Evolutionary conservation across 2,888 invertebrate genomes (phyloP).

Genomic region (Agrotis exclamationis): DNA sequence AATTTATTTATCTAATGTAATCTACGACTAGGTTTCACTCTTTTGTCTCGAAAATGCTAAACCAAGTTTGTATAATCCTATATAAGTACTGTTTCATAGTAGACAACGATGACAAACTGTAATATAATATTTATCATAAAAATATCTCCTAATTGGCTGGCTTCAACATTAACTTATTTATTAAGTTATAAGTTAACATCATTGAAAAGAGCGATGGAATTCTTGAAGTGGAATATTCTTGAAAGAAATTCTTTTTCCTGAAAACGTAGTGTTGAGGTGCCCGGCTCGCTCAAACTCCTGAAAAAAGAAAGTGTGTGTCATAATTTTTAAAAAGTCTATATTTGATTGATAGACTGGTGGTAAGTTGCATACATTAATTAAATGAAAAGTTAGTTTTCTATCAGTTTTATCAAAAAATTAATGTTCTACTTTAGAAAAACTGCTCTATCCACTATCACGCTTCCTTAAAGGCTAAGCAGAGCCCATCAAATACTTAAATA

Average conservation of each 20-base stretch:
- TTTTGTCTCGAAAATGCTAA: background rate
- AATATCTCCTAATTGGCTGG: background rate
- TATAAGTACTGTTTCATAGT: too few relatives aligned
- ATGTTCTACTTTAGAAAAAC: background rate
- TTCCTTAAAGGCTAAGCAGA: conserved; percentile 43
- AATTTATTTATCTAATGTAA: background rate
- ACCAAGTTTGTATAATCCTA: background rate
- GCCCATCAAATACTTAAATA: conserved; percentile 63
- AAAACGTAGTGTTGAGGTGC: background rate
- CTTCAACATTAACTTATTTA: too few relatives aligned
- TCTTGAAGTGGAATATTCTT: background rate
- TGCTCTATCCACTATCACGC: conserved; percentile 21
- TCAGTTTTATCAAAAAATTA: background rate
- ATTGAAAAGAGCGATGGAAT: background rate
- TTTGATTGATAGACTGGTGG: background rate
- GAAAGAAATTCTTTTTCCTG: background rate
- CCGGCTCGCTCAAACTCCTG: background rate
- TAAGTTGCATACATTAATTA: too few relatives aligned
- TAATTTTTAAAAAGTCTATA: background rate
- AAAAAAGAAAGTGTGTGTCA: background rate
- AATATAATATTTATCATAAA: background rate
- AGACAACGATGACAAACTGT: too few relatives aligned
- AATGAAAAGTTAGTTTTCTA: background rate
- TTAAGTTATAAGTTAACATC: background rate
- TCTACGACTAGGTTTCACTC: background rate